Evolutionary conservation across 2,113 vertebrate genomes (phyloP).

Genomic region (Suricata suricatta): DNA sequence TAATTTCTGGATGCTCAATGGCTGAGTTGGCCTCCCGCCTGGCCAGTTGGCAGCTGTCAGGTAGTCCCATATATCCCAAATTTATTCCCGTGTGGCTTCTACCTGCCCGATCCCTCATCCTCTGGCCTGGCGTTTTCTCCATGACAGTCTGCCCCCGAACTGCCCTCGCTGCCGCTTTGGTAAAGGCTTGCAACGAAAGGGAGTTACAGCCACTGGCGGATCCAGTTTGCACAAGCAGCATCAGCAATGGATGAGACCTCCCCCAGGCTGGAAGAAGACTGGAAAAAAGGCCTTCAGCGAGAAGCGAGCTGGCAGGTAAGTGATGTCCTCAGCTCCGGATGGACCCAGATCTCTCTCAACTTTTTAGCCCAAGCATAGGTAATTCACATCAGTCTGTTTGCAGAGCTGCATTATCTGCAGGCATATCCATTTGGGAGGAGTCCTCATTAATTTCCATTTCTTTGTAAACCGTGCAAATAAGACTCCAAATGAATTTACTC

Average conservation of each 20-base stretch:
- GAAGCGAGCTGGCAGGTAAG: slow-evolving; percentile 88
- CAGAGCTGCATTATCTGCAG: slow-evolving; percentile 58
- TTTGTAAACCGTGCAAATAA: slow-evolving; percentile 75
- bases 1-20: slow-evolving; percentile 71
- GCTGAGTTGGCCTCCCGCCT: slow-evolving; percentile 72
- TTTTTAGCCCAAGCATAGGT: slow-evolving; percentile 51
- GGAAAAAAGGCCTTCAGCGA: slow-evolving; percentile 84
- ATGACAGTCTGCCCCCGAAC: slow-evolving; percentile 89
- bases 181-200: slow-evolving; percentile 88
- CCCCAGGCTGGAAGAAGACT: slow-evolving; percentile 85
- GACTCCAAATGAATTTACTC: slow-evolving; percentile 72
- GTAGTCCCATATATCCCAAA: slow-evolving; percentile 69
- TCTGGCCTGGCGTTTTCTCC: slow-evolving; percentile 89
- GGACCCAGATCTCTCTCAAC: slow-evolving; percentile 43
- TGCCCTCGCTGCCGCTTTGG: slow-evolving; percentile 87
- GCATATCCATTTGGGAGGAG: slow-evolving; percentile 54
- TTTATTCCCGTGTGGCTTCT: slow-evolving; percentile 81
- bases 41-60: slow-evolving; percentile 83
- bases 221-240: slow-evolving; percentile 79
- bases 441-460: slow-evolving; percentile 74
- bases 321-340: slow-evolving; percentile 68
- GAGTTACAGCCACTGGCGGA: slow-evolving; percentile 84
- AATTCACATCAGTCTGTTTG: slow-evolving; percentile 59
- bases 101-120: slow-evolving; percentile 84
- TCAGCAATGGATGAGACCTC: slow-evolving; percentile 86